phyloP scores from a whole-genome alignment of 2,888 invertebrate genomes.

The Eilema griseolum region DNA sequence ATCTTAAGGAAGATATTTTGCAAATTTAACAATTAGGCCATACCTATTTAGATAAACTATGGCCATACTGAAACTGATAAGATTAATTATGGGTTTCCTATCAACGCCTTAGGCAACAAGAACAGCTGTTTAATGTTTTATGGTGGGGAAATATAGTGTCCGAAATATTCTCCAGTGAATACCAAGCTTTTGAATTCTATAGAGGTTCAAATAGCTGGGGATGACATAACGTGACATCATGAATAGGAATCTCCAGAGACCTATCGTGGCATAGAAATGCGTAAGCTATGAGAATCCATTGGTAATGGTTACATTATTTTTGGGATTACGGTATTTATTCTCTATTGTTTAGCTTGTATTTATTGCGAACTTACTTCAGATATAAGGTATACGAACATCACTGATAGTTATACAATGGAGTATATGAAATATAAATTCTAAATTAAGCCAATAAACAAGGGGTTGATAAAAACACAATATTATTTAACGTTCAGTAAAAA shows the following conservation, averaged over 20 bases:
- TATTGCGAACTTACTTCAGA: conserved; percentile 22
- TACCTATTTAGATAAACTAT: no score
- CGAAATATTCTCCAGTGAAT: not conserved
- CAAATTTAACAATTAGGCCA: not conserved
- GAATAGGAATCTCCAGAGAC: conserved; percentile 11
- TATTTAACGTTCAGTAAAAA: no score
- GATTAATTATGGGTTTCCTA: not conserved
- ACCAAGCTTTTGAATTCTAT: conserved; percentile 27
- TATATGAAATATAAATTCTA: no score
- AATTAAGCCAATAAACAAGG: no score
- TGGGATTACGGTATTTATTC: conserved; percentile 7
- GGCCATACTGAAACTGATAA: no score
- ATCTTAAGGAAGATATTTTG: not conserved
- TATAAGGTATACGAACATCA: not conserved
- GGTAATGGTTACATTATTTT: conserved; percentile 32
- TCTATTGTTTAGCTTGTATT: conserved; percentile 40
- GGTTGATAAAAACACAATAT: no score
- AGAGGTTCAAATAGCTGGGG: conserved; percentile 9
- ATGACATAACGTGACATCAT: conserved; percentile 31
- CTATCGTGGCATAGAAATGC: conserved; percentile 26
- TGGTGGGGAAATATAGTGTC: not conserved
- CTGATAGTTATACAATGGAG: not conserved
- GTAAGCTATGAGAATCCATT: conserved; percentile 31
- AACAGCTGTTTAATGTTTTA: not conserved
- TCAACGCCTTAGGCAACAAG: not conserved